Evolutionary conservation across 2,797 vertebrate genomes (phyloP).

Genomic region (Poeciliopsis infans): DNA sequence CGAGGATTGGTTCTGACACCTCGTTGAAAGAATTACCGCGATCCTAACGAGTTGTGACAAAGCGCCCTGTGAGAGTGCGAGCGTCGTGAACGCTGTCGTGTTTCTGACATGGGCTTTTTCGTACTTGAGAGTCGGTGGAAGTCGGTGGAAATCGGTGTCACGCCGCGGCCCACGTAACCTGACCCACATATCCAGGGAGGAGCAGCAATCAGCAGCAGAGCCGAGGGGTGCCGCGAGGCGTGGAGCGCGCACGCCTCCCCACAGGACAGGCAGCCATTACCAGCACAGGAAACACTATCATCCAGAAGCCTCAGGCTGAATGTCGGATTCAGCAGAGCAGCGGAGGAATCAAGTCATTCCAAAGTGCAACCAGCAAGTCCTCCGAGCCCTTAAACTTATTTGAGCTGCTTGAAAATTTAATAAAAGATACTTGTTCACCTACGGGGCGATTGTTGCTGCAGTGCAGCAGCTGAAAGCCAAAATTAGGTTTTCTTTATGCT

Average conservation of each 20-base stretch:
- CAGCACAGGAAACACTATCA: conserved; percentile 78
- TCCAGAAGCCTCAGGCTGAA: conserved; percentile 70
- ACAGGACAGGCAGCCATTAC: conserved; percentile 72
- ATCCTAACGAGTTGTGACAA: neutral
- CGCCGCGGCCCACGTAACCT: conserved; percentile 60
- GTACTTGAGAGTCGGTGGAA: conserved; percentile 53
- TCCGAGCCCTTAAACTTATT: conserved; percentile 42
- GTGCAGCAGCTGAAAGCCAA: conserved; percentile 27
- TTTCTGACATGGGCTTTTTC: neutral
- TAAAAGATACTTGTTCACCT: conserved; percentile 51
- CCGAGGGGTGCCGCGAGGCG: conserved; percentile 65
- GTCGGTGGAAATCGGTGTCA: conserved; percentile 40
- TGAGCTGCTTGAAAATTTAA: conserved; percentile 47
- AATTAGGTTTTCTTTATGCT: conserved; percentile 3
- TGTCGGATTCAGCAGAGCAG: conserved; percentile 62
- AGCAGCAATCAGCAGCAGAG: conserved; percentile 69
- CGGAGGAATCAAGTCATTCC: conserved; percentile 56
- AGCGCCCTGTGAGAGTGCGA: neutral
- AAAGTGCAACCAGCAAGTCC: conserved; percentile 55
- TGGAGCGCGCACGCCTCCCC: conserved; percentile 64
- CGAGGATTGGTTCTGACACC: neutral
- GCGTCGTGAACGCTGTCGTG: neutral
- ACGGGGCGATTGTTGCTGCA: conserved; percentile 24
- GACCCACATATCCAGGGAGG: conserved; percentile 74
- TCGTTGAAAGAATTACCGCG: neutral